Percentiles rank a stretch among this genome's conserved stretches.
phyloP scores from a whole-genome alignment of 2,888 invertebrate species.

The Adela reaumurella region DNA sequence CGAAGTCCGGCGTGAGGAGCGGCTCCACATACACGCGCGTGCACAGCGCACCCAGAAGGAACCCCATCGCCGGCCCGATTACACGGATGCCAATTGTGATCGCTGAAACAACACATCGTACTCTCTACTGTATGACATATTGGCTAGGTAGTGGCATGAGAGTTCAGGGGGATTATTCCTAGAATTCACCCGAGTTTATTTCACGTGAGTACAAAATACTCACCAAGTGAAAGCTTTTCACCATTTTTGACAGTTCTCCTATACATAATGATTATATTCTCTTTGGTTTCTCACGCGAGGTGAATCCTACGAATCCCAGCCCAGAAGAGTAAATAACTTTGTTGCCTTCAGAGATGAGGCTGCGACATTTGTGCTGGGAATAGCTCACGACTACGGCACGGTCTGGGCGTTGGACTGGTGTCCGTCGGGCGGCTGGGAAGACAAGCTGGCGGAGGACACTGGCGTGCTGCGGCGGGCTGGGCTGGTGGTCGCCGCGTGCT shows the following conservation, averaged over 20 bases:
- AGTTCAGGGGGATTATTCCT: too few relatives aligned
- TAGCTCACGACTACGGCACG: conserved; percentile 62
- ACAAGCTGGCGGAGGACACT: conserved; percentile 5
- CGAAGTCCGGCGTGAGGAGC: conserved; percentile 67
- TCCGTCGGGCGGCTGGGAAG: conserved; percentile 66
- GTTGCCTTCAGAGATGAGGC: neutral
- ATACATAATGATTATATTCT: too few relatives aligned
- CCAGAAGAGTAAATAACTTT: too few relatives aligned
- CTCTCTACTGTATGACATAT: too few relatives aligned
- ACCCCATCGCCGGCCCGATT: conserved; percentile 86
- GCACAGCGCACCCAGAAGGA: conserved; percentile 84
- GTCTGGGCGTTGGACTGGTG: conserved; percentile 74
- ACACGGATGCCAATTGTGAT: conserved; percentile 91
- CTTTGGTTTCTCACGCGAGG: too few relatives aligned
- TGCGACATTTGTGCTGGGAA: conserved; percentile 49
- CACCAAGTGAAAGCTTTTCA: too few relatives aligned
- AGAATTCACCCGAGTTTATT: too few relatives aligned
- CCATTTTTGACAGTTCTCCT: too few relatives aligned
- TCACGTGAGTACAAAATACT: too few relatives aligned
- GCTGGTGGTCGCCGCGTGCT: conserved; percentile 65
- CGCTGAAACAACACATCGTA: conserved; percentile 49
- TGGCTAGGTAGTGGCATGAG: too few relatives aligned
- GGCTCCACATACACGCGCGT: conserved; percentile 85
- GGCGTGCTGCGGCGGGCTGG: conserved; percentile 50
- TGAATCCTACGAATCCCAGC: too few relatives aligned